phyloP scores from a whole-genome alignment of 2,888 invertebrate genomes.

The Stramonita haemastoma region DNA sequence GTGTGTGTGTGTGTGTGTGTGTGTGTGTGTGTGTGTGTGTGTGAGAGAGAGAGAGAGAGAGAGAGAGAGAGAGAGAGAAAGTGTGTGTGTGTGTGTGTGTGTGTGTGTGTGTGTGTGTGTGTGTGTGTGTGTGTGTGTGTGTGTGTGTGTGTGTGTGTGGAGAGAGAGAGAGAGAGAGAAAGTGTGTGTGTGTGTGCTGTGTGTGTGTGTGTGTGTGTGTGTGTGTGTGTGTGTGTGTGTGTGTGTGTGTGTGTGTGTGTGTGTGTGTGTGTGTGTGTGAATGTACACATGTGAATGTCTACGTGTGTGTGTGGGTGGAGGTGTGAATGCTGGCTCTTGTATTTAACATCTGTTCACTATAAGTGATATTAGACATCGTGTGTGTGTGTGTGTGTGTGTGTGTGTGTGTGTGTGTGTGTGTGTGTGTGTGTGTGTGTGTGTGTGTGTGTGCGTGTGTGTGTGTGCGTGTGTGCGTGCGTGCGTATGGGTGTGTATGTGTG shows the following conservation, averaged over 20 bases:
- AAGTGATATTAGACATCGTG: too few relatives aligned
- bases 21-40: background rate
- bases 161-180: too few relatives aligned
- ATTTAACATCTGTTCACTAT: too few relatives aligned
- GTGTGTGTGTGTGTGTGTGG: too few relatives aligned
- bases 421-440: background rate
- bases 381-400: background rate
- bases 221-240: background rate
- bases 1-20: background rate
- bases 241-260: background rate
- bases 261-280: conserved; percentile 5
- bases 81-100: background rate
- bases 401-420: conserved; percentile 19
- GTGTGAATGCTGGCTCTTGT: background rate
- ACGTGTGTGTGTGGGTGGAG: background rate
- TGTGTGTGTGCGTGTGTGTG: conserved; percentile 11
- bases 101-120: background rate
- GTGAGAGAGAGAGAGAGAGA: background rate
- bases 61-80: too few relatives aligned
- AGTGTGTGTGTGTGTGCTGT: too few relatives aligned
- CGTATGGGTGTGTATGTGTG: background rate
- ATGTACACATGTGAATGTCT: background rate
- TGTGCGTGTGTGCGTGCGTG: background rate
- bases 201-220: background rate
- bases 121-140: background rate